Evolutionary conservation across 2,113 vertebrate species (phyloP).

Genomic region (Lanius collurio): DNA sequence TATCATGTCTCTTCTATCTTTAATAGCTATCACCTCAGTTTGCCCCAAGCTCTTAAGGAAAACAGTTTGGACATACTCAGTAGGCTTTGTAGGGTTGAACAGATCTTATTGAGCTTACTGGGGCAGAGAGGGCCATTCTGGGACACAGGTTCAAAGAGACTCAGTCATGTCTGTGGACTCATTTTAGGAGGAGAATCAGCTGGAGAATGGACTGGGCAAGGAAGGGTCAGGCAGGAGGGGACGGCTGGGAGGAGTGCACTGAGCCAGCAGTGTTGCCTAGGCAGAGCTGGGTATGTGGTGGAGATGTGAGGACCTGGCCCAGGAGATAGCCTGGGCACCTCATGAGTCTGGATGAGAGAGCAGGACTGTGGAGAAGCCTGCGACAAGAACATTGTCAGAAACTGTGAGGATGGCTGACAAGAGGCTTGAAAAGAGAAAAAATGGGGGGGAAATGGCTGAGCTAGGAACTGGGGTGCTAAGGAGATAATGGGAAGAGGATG

Average conservation of each 20-base stretch:
- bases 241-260: neutral
- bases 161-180: neutral
- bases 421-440: neutral
- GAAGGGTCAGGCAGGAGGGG: neutral
- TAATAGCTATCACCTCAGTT: neutral
- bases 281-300: neutral
- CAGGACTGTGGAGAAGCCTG: neutral
- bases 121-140: neutral
- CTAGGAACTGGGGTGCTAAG: neutral
- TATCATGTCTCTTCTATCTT: neutral
- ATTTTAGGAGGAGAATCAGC: neutral
- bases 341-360: neutral
- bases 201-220: neutral
- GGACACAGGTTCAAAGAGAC: neutral
- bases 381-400: neutral
- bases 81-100: neutral
- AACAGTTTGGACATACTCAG: neutral
- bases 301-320: neutral
- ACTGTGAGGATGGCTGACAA: neutral
- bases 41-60: neutral
- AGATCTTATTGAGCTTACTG: neutral
- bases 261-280: neutral
- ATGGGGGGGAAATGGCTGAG: neutral
- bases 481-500: neutral
- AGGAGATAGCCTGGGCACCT: neutral